These are phyloP conservation scores for Helicolenus hilgendorfi DNA, from an alignment of 2,797 vertebrate genomes.

Conservation along the genomic window DNA sequence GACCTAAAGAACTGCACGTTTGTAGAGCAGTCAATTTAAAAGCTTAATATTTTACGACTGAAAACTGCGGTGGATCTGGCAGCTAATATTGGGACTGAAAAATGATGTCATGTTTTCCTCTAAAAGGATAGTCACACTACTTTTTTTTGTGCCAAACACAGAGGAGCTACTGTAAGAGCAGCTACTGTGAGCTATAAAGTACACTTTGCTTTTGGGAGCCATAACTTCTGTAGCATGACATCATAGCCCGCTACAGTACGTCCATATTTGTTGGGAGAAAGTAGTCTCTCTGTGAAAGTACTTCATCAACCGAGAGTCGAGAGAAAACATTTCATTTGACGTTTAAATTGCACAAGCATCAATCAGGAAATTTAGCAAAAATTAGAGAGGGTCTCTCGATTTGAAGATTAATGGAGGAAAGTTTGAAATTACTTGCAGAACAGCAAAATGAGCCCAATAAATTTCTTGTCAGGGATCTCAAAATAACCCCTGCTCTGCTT, in stretches of 20 bases:
- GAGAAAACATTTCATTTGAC: not conserved
- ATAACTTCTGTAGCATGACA: not conserved
- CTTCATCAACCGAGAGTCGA: not conserved
- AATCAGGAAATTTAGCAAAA: slow-evolving; percentile 5
- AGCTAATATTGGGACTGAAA: not conserved
- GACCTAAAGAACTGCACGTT: not conserved
- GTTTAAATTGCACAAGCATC: slow-evolving; percentile 2
- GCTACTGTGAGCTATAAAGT: slow-evolving; percentile 13
- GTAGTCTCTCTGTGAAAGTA: not conserved
- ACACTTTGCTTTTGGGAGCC: not conserved
- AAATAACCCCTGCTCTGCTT: slow-evolving; percentile 14
- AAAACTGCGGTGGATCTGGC: not conserved
- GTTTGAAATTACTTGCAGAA: slow-evolving; percentile 33
- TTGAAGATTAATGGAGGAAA: slow-evolving; percentile 15
- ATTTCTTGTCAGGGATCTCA: slow-evolving; percentile 24
- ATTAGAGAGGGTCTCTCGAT: not conserved
- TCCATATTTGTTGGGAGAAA: not conserved
- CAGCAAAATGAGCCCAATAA: slow-evolving; percentile 27
- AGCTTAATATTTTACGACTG: not conserved
- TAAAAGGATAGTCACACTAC: not conserved
- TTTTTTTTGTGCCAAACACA: slow-evolving; percentile 5
- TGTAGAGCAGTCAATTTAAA: not conserved
- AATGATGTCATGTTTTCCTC: not conserved
- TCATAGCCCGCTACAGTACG: not conserved
- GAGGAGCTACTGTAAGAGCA: not conserved